phyloP scores from a whole-genome alignment of 2,888 invertebrate genomes.

The Merodon equestris region DNA sequence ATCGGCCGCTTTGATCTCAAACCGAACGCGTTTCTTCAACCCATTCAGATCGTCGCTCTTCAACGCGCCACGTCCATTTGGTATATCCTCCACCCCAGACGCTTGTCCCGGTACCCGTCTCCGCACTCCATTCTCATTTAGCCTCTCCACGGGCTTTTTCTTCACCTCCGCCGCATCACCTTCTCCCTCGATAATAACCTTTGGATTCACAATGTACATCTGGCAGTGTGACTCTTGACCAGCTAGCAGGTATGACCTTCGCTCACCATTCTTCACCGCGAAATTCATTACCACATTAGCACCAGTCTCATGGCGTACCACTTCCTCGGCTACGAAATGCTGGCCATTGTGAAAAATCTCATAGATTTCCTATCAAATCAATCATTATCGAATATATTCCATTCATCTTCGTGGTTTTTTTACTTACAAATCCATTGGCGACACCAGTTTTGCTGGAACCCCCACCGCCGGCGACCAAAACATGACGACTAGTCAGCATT shows the following conservation, averaged over 20 bases:
- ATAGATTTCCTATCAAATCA: constrained; percentile 89
- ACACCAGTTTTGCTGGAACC: constrained; percentile 98
- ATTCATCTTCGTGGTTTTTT: no score
- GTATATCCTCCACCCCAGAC: constrained; percentile 75
- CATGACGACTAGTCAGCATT: constrained; percentile 94
- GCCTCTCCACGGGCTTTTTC: constrained; percentile 72
- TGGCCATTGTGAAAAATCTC: constrained; percentile 92
- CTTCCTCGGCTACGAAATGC: constrained; percentile 91
- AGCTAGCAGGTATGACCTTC: constrained; percentile 89
- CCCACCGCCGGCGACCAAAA: constrained; percentile 97
- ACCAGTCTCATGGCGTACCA: constrained; percentile 93
- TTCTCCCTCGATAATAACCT: constrained; percentile 80
- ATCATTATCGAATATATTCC: background rate
- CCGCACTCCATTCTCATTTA: constrained; percentile 75
- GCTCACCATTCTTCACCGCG: constrained; percentile 85
- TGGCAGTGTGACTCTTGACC: constrained; percentile 96
- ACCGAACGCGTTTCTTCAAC: constrained; percentile 82
- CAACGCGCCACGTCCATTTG: constrained; percentile 73
- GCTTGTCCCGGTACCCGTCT: constrained; percentile 70
- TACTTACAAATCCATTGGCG: constrained; percentile 96
- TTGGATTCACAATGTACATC: constrained; percentile 86
- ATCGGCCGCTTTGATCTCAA: constrained; percentile 87
- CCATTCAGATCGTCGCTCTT: constrained; percentile 71
- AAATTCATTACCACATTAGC: constrained; percentile 95
- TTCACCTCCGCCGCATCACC: constrained; percentile 71